Conservation (phyloP, 2,797 vertebrate genomes). For the Liparis tanakae region DNA sequence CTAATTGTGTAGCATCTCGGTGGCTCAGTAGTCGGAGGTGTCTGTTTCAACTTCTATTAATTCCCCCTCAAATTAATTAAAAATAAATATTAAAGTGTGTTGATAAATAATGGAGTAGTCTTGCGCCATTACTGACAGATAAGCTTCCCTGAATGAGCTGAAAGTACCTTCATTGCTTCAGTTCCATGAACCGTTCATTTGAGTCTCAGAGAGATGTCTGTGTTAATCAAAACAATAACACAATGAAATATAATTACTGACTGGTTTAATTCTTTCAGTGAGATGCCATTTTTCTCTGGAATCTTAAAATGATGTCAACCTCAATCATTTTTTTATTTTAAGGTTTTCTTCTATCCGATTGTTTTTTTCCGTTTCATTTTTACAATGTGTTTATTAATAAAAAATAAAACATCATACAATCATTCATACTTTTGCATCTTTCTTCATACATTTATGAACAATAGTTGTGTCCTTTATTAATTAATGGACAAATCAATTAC, state of each 20-base stretch:
- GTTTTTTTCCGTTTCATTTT: slow-evolving; percentile 26
- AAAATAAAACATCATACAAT: slow-evolving; percentile 19
- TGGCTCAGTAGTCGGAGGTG: background rate
- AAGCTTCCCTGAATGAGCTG: background rate
- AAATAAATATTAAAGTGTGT: background rate
- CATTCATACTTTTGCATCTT: background rate
- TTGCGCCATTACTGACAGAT: background rate
- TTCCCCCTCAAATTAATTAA: background rate
- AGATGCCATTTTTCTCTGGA: background rate
- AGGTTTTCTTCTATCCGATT: background rate
- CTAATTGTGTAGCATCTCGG: background rate
- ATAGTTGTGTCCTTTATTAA: background rate
- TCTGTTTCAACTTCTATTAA: background rate
- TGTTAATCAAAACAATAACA: background rate
- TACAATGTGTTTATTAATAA: slow-evolving; percentile 42
- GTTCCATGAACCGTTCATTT: slow-evolving; percentile 2
- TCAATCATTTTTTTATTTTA: background rate
- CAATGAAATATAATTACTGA: background rate
- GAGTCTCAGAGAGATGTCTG: background rate
- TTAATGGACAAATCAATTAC: background rate
- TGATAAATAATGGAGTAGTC: background rate
- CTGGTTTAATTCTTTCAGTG: background rate
- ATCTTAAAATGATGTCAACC: background rate
- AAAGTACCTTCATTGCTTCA: slow-evolving; percentile 2
- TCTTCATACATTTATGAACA: background rate